These are phyloP conservation scores for Sakesphorus luctuosus DNA, from an alignment of 2,113 vertebrate genomes.

Conservation along the genomic window DNA sequence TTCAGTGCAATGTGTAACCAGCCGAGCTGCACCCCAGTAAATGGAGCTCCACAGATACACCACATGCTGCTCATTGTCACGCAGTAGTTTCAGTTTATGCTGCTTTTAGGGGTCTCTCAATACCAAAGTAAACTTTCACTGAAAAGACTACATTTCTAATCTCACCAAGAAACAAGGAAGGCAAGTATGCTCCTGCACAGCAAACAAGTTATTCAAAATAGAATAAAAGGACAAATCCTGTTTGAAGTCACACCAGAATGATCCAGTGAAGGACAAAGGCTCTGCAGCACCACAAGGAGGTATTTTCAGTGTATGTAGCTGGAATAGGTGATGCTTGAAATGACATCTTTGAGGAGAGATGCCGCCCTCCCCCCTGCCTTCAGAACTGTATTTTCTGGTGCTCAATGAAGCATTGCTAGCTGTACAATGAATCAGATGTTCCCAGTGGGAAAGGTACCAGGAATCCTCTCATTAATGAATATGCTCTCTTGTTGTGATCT, in stretches of 20 bases:
- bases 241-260: background rate
- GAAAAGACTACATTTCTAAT: background rate
- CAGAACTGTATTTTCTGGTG: background rate
- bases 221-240: background rate
- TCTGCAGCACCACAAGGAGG: background rate
- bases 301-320: background rate
- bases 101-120: background rate
- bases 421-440: background rate
- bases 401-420: background rate
- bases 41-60: background rate
- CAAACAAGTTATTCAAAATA: background rate
- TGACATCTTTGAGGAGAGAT: background rate
- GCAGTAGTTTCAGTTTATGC: background rate
- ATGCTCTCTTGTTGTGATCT: background rate
- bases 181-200: background rate
- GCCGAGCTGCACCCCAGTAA: background rate
- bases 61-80: fast-evolving
- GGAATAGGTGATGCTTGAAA: background rate
- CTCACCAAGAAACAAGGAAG: background rate
- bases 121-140: background rate
- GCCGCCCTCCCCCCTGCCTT: background rate
- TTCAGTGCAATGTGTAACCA: background rate
- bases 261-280: background rate
- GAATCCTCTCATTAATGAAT: background rate
- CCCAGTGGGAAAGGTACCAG: background rate